phyloP scores from a whole-genome alignment of 2,888 invertebrate species.

The Cenopis cana region DNA sequence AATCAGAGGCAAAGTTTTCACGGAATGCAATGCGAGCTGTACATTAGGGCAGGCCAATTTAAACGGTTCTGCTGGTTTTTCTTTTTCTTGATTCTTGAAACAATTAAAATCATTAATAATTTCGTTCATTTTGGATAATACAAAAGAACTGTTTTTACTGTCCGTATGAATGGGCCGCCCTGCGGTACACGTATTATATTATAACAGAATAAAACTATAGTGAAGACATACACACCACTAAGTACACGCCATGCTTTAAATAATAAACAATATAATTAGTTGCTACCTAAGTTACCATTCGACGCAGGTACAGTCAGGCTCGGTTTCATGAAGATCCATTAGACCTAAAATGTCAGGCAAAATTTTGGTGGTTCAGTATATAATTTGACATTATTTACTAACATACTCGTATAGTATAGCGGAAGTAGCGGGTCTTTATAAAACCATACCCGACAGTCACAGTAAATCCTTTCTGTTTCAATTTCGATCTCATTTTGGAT shows the following conservation, averaged over 20 bases:
- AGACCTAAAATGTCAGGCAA: too few species aligned
- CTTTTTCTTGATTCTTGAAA: too few species aligned
- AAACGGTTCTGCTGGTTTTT: neutral
- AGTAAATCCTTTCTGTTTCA: too few species aligned
- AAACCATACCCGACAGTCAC: too few species aligned
- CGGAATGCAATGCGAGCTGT: conserved; percentile 19
- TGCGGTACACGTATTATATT: neutral
- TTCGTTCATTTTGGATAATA: too few species aligned
- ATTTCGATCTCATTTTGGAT: neutral
- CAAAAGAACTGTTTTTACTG: too few species aligned
- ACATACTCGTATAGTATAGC: too few species aligned
- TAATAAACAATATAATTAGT: neutral
- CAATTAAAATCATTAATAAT: too few species aligned
- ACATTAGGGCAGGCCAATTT: neutral
- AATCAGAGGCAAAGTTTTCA: conserved; percentile 14
- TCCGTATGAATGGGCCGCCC: neutral
- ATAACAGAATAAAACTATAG: neutral
- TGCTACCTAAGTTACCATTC: neutral
- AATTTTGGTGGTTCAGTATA: too few species aligned
- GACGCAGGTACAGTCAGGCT: neutral
- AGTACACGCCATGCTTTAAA: neutral
- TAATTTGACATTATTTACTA: too few species aligned
- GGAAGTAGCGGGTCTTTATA: too few species aligned
- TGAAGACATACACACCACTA: neutral
- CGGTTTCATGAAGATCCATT: neutral